Base-by-base conservation (phyloP, 2,888 invertebrate genomes). In the Epinotia brunnichana region DNA sequence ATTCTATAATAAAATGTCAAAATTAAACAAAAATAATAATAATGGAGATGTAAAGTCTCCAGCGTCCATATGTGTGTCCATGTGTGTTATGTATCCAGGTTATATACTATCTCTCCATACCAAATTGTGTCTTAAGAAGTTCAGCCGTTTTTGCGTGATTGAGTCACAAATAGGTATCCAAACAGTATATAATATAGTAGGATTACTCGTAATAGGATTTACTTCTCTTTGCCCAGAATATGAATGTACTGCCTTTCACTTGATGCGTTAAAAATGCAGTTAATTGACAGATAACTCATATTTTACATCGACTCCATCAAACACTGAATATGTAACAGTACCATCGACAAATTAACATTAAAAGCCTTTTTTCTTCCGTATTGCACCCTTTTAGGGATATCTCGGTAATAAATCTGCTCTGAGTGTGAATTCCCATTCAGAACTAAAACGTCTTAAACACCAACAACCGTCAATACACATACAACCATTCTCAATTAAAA, bases 301-400 rank as follows among this genome's bases (percentile, higher is more conserved):
- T 53, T 13, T 53, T 10, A 15, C 29, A 13, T 11, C 19, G 19
- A 24, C 53, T n/a, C n/a, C 64, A 35, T 35, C 64, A 64, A n/a
- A 17, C 41, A n/a, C 66, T 56, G 56, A 56, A 71, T 66, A 71
- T 71, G 71, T 71, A 71, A 59, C 66, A 66, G 53, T 61, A 24
- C 56, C 70, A 59, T 64, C 70, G 60, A 17, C 60, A 56, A 53
- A 59, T 59, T 29, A 66, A 51, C 60, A 66, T 67, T 66, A 60
- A 71, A 66, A 71, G 35, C 56, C 59, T 72, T 67, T 68, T 72
- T 72, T 72, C 61, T 67, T 72, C 68, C 71, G 61, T 39, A 63
- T 61, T 56, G 48, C 54, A 29, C 63, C 70, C 72, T 62, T 68
- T 68, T 62, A 57, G 17, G 68, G 72, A 39, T 68, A 72, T 72